These are phyloP conservation scores for Thinocorus orbignyianus DNA, from an alignment of 2,113 vertebrate genomes.

Conservation along the genomic window DNA sequence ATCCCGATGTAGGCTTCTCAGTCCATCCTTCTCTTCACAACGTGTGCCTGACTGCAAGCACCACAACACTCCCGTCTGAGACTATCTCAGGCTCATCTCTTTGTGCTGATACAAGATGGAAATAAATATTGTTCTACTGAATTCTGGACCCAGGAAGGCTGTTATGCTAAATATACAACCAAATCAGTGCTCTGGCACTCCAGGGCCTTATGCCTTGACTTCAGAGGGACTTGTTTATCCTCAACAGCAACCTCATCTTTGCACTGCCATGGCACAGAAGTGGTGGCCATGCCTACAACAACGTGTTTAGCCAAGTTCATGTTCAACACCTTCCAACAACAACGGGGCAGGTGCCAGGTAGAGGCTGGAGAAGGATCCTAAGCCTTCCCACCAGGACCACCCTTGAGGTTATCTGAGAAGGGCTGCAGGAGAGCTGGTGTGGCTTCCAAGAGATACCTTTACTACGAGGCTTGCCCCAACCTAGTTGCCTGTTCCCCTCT, in stretches of 20 bases:
- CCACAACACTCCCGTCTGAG: not conserved
- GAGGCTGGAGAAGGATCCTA: not conserved
- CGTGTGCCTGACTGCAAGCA: not conserved
- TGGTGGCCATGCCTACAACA: not conserved
- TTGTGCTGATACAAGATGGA: not conserved
- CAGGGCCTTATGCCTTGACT: not conserved
- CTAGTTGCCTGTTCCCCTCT: not conserved
- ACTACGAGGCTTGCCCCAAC: not conserved
- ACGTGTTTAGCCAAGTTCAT: not conserved
- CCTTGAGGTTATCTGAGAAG: not conserved
- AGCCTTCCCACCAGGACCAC: not conserved
- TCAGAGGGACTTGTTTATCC: not conserved
- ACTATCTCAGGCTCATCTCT: rapidly evolving
- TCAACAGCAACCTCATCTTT: not conserved
- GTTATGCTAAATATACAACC: not conserved
- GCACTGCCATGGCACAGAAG: not conserved
- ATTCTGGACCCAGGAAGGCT: not conserved
- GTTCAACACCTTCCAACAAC: not conserved
- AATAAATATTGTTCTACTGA: not conserved
- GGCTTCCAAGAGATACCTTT: not conserved
- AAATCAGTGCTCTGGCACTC: not conserved
- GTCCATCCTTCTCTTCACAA: no score
- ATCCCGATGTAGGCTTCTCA: not conserved
- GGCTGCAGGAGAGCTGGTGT: not conserved
- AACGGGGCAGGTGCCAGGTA: not conserved